Base-by-base conservation (phyloP, 2,888 invertebrate species). In the Lydus trimaculatus region DNA sequence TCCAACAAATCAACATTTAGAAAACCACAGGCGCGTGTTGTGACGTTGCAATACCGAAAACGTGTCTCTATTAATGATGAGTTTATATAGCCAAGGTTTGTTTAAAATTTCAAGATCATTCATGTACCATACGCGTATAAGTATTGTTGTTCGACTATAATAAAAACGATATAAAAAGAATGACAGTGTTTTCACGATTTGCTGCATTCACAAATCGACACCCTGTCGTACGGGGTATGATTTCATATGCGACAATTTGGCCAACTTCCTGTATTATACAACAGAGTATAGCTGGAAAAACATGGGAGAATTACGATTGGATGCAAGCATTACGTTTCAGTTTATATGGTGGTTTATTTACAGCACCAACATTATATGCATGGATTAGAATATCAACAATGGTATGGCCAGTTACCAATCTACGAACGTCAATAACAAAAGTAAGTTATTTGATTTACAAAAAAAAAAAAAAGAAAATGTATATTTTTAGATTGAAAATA, bases 331-430 rank as follows among this genome's bases (percentile, higher is more conserved):
- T 90, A 43, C 88, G 94, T 70, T 95, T 92, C 85, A 91, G 93
- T 78, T 79, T 94, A 62, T 94, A 92, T 83, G 95, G 94, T n/a
- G 90, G 92, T 9, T 88, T 92, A 61, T 94, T 92, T 83, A 93
- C 93, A 23, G 95, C 94, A 0, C 95, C 95, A 15, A 93, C 93
- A 6, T 84, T 95, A 0, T 94, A 93, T 79, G 89, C 89, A 66
- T 95, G 95, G 95, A 86, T 96, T 60, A 91, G 90, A 81, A 84
- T 94, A 63, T 92, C 94, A n/a, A 90, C 90, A 75, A 87, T 88
- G 63, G 87, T 94, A 83, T 94, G 94, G 92, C 95, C 95, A 25
- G 90, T 90, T 61, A 90, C 88, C 71, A 89, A 90, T 67, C 80
- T 95, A 52, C 88, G 88, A 81, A 90, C 90, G 71, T 93, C 92